Evolutionary conservation across 92 coral and sea anemone genomes (phyloP), one percentile per base, ranked within the genome.

Genomic region (Siderastrea siderea): DNA sequence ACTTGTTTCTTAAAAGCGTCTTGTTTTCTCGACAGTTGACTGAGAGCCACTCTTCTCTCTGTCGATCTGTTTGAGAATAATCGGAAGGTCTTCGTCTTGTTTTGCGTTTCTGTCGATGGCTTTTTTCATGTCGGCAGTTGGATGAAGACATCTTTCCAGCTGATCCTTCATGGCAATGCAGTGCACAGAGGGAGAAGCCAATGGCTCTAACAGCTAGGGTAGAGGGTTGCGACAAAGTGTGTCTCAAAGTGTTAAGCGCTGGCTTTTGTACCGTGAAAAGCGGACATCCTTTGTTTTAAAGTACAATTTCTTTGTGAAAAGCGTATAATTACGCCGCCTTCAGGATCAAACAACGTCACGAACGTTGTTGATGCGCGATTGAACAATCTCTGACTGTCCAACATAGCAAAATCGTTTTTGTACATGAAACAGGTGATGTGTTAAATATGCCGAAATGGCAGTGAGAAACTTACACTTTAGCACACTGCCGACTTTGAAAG

Each of bases 81-180:
- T 17, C 49, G 87, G 46, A 48, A 83, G 71, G 14, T 61, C 79
- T 48, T 49, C 71, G 7, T 83, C 87, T 2, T 83, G 44, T 4
- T 55, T 83, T 3, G 71, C 26, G 79, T 83, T 83, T 61, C 71
- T 83, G 12, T 17, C 60, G 47, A 83, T 59, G 79, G 87, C 87
- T 61, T 71, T 83, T 38, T 71, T 83, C 87, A 83, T 83, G 71
- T 73, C 78, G 11, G 68, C 45, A 6, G 79, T 71, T n/a, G 87
- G 87, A 2, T 10, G 87, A 6, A 71, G 60, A 48, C 8, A 48
- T 5, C 51, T 47, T 10, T 49, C 26, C 2, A 61, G 71, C 58
- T 71, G 46, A 3, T 71, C 71, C 5, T 49, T 83, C 87, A 71
- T 83, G 68, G 19, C 19, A 1, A 53, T 61, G 4, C 19, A 4